Evolutionary conservation across 1,140 invertebrate species (phyloP), one percentile per base, ranked within the genome.

Genomic region (Saccostrea glomerata): DNA sequence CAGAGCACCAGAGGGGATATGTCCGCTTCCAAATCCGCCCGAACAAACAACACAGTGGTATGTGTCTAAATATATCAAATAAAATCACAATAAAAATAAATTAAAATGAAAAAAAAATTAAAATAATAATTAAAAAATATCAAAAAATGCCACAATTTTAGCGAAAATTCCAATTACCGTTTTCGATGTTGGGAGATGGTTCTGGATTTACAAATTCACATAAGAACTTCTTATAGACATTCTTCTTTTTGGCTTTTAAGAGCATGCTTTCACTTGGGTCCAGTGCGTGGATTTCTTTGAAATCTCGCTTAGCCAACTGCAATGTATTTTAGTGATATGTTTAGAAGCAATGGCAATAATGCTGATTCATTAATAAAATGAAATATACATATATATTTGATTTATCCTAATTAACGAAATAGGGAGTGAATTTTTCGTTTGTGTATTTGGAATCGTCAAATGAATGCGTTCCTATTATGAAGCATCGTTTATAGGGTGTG

Each of bases 11-110:
- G 90, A 89, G 0, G 95, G 95, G 84, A 95, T 94, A 87, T 95
- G 94, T 13, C 94, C 95, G 87, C 95, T 94, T 12, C 94, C 95
- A 93, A 95, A 94, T 17, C 94, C 94, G 2, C 95, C 95, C 84
- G 93, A 91, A 84, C 92, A 91, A 0, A 94, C 92, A 4, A 94
- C 70, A 58, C 87, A 82, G 85, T 95, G 94, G 87, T 95, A 95
- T 0, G 88, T 70, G 66, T 92, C 94, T 94, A 83, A 85, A 60
- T 92, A 90, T 87, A 84, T 23, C 12, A 54, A 12, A 84, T 77
- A 13, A 84, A 54, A 23, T 54, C n/a, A n/a, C 55, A 56, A 12
- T 54, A 54, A 40, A 40, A 20, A 7, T 83, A 30, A 83, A 0
- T 13, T 0, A 23, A 77, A 77, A n/a, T n/a, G 70, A 30, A 23